Conservation (phyloP, 2,888 invertebrate genomes). For the Pristionchus exspectatus region DNA sequence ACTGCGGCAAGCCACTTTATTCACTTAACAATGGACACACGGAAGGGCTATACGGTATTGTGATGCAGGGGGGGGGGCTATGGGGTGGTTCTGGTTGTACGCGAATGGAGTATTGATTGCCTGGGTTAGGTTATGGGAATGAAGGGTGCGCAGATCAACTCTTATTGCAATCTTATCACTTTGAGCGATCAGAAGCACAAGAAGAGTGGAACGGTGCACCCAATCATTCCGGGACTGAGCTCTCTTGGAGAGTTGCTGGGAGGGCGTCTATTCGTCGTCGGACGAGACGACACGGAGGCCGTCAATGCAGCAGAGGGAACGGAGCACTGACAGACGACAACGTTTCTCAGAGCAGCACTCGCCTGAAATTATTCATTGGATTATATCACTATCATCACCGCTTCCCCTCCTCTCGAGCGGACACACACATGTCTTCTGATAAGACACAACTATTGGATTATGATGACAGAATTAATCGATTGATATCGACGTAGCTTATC, state of each 20-base stretch:
- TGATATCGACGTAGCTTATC: background rate
- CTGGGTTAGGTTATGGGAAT: too few species aligned
- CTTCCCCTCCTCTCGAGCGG: too few species aligned
- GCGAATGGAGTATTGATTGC: too few species aligned
- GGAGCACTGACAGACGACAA: slow-evolving; percentile 53
- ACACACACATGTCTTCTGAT: too few species aligned
- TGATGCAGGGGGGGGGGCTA: background rate
- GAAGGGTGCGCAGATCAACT: too few species aligned
- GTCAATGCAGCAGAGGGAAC: slow-evolving; percentile 55
- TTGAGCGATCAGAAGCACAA: background rate
- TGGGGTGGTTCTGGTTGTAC: background rate
- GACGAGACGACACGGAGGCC: background rate
- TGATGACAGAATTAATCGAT: too few species aligned
- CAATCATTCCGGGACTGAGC: background rate
- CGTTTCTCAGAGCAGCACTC: slow-evolving; percentile 52
- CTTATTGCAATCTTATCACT: too few species aligned
- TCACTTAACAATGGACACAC: slow-evolving; percentile 19
- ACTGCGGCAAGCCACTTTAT: slow-evolving; percentile 28
- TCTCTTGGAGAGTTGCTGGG: background rate
- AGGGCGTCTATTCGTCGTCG: background rate
- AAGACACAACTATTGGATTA: too few species aligned
- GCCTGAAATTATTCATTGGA: slow-evolving; percentile 1
- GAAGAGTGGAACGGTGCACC: background rate
- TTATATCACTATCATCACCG: background rate
- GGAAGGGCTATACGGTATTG: background rate